phyloP scores from a whole-genome alignment of 2,797 vertebrate genomes.

The Platalea minor region DNA sequence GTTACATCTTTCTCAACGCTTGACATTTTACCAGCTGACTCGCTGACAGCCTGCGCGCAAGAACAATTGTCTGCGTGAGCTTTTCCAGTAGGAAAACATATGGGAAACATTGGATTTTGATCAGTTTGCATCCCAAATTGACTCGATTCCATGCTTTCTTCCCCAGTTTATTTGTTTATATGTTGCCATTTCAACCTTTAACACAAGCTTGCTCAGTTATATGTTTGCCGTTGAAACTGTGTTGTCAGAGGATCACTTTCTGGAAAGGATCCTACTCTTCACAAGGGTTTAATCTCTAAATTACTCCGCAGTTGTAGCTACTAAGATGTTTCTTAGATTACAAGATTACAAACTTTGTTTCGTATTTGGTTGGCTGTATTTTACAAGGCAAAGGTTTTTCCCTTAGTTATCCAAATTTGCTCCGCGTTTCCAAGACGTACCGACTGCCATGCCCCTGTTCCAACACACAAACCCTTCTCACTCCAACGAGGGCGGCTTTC shows the following conservation, averaged over 20 bases:
- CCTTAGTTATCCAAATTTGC: background rate
- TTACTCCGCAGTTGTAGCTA: background rate
- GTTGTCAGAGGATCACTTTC: background rate
- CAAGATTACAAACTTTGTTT: background rate
- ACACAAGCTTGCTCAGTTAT: background rate
- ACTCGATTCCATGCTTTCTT: background rate
- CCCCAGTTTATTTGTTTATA: background rate
- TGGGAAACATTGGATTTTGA: background rate
- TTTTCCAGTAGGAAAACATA: background rate
- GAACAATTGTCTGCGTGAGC: accelerated
- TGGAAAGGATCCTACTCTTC: background rate
- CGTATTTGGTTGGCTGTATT: background rate
- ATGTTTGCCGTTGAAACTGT: background rate
- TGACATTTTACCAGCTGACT: background rate
- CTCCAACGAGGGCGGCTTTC: background rate
- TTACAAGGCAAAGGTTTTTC: background rate
- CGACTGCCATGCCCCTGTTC: accelerated
- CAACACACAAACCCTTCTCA: background rate
- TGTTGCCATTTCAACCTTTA: background rate
- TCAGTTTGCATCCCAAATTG: background rate
- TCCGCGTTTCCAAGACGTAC: background rate
- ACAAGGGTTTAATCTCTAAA: background rate
- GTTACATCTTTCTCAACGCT: background rate
- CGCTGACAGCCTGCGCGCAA: background rate
- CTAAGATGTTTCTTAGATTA: background rate